Evolutionary conservation across 2,113 vertebrate genomes (phyloP), one percentile per base, ranked within the genome.

Genomic region (Nesoenas mayeri): DNA sequence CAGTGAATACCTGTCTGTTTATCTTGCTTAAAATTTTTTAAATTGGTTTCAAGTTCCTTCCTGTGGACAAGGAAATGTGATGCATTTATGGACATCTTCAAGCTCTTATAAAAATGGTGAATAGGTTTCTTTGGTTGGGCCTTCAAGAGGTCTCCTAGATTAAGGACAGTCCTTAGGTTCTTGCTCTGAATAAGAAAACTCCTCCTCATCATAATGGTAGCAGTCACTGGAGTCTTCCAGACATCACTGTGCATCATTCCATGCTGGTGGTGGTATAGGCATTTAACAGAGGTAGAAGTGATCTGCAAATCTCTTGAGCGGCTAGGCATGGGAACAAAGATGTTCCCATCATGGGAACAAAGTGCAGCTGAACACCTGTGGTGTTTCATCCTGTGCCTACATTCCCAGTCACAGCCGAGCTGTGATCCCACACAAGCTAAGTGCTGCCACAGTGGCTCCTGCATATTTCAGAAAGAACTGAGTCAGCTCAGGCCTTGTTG

Each of bases 151-250:
- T 79, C 34, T 91, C 53, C 15, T 65, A n/a, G 67, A 42, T 78
- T 60, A 79, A 64, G 14, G 11, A 38, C 13, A 5, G 20, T 72
- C 16, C 21, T 17, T 83, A 38, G 0, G 0, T 57, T 79, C 48
- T 62, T 19, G 11, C 38, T 53, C 20, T 24, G 38, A 60, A 28
- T 34, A 42, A 65, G 44, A 64, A 60, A 90, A 72, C 15, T 50
- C 77, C 13, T 53, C 10, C 5, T 38, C 4, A 0, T 82, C 72
- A 2, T 16, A 34, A 29, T 36, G 40, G 18, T n/a, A 44, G 50
- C 26, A 38, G n/a, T 69, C 47, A 36, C 19, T 54, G 80, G 32
- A 79, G 16, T 48, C 26, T 79, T 82, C 53, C 32, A 69, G 62
- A 40, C 26, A 44, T 34, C 44, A 22, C 24, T 0, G 1, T 56